Evolutionary conservation across 92 coral and sea anemone genomes (phyloP).

Genomic region (Anthopleura xanthogrammica): DNA sequence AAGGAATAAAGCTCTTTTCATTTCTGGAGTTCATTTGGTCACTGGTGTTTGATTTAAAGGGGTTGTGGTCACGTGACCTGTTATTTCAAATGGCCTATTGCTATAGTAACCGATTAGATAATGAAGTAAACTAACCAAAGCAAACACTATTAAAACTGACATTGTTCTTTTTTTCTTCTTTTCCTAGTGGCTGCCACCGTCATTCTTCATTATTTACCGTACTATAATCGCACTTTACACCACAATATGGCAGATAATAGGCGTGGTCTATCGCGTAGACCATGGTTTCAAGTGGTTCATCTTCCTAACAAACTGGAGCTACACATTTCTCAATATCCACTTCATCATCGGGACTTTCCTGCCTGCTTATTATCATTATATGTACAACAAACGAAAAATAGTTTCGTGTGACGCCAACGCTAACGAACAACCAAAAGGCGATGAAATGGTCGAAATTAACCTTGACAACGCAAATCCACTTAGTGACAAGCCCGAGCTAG

Average conservation of each 20-base stretch:
- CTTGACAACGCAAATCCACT: constrained; percentile 1
- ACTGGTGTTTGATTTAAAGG: too few relatives aligned
- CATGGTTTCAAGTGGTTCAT: constrained; percentile 64
- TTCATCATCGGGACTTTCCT: constrained; percentile 57
- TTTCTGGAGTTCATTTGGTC: too few relatives aligned
- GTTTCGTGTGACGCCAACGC: constrained; percentile 32
- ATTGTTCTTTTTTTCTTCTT: background rate
- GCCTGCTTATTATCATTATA: constrained; percentile 46
- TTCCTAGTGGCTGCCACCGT: constrained; percentile 64
- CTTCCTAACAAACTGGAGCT: constrained; percentile 84
- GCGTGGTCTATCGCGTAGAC: constrained; percentile 38
- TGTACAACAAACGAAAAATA: constrained; percentile 20
- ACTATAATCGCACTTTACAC: constrained; percentile 52
- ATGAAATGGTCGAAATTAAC: background rate
- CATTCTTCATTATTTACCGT: constrained; percentile 53
- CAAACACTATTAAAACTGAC: too few relatives aligned
- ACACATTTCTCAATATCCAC: constrained; percentile 58
- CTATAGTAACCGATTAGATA: too few relatives aligned
- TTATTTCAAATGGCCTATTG: too few relatives aligned
- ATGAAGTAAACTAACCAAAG: too few relatives aligned
- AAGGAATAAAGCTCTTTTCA: too few relatives aligned
- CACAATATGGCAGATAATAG: constrained; percentile 66
- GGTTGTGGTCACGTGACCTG: too few relatives aligned
- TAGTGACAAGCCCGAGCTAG: constrained; percentile 13
- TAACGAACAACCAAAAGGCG: constrained; percentile 29